Percentiles rank a stretch among this genome's conserved stretches.
Evolutionary conservation across 2,888 invertebrate genomes (phyloP).

Genomic region (Lasius platythorax): DNA sequence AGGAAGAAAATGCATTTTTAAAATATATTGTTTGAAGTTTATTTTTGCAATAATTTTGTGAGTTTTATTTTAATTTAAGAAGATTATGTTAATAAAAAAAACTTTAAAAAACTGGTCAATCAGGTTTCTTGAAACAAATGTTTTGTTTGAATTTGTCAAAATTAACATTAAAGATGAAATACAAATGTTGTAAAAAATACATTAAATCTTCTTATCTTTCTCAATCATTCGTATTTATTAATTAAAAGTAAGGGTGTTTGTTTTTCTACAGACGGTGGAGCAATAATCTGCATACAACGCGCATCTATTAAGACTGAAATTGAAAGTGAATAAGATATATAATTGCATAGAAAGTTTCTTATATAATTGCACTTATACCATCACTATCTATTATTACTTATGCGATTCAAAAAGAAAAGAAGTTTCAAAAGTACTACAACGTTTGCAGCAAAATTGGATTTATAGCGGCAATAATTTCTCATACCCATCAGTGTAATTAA

Average conservation of each 20-base stretch:
- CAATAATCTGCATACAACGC: background rate
- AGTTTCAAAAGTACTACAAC: background rate
- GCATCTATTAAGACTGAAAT: background rate
- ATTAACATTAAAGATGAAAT: background rate
- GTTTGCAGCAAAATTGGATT: background rate
- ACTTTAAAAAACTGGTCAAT: background rate
- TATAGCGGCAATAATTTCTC: background rate
- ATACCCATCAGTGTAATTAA: slow-evolving; percentile 7
- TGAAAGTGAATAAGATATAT: background rate
- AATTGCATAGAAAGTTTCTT: background rate
- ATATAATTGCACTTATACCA: too few relatives aligned
- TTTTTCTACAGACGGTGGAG: background rate
- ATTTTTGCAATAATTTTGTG: background rate
- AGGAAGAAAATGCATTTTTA: background rate
- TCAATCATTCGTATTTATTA: background rate
- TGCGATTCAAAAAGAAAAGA: background rate
- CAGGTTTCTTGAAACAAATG: background rate
- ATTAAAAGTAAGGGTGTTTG: background rate
- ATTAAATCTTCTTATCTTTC: background rate
- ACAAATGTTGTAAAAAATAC: background rate
- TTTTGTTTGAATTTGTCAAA: background rate
- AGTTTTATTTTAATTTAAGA: background rate
- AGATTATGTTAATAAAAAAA: background rate
- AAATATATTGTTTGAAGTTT: background rate
- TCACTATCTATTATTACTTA: background rate